Conservation (phyloP, 2,113 vertebrate species). For the Rutilus rutilus region DNA sequence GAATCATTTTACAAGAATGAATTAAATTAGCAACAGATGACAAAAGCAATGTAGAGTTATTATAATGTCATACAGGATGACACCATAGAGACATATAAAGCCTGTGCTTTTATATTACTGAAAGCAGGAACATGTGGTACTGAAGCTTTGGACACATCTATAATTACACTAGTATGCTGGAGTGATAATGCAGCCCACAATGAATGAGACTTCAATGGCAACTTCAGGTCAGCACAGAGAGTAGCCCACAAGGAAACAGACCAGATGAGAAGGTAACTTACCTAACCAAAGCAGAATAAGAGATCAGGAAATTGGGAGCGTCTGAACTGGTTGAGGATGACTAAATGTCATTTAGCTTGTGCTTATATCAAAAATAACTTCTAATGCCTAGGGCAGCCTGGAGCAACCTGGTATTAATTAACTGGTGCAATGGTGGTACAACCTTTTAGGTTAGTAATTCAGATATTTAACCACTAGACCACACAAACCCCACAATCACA, state of each 20-base stretch:
- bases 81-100: neutral
- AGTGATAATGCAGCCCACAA: conserved; percentile 1
- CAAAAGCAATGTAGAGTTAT: conserved; percentile 1
- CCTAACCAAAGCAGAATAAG: neutral
- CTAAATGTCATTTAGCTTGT: neutral
- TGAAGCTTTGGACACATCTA: neutral
- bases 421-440: neutral
- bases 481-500: neutral
- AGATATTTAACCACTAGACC: neutral
- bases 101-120: neutral
- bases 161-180: neutral
- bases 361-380: neutral
- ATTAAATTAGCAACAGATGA: neutral
- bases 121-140: conserved; percentile 13
- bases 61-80: neutral
- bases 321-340: neutral
- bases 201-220: neutral
- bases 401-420: neutral
- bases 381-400: neutral
- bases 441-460: neutral
- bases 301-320: neutral
- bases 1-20: neutral
- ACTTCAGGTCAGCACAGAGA: neutral
- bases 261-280: neutral
- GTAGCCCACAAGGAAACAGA: neutral